phyloP scores from a whole-genome alignment of 1,140 invertebrate genomes.

The Trachelipus rathkii region DNA sequence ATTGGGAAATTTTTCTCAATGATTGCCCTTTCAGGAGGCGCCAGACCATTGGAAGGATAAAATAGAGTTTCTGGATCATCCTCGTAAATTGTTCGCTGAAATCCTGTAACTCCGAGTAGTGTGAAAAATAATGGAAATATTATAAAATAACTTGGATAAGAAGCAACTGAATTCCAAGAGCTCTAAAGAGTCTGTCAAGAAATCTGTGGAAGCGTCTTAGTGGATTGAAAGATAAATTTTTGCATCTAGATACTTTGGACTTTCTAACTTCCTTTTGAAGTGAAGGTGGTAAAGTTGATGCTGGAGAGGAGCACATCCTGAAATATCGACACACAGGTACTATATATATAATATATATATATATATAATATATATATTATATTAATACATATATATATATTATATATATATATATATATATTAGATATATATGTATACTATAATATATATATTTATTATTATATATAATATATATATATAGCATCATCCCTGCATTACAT shows the following conservation, averaged over 20 bases:
- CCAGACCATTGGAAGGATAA: conserved; percentile 76
- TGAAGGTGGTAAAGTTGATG: too few species aligned
- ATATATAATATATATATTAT: too few species aligned
- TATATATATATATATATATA: too few species aligned
- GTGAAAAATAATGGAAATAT: conserved; percentile 77
- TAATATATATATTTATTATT: too few species aligned
- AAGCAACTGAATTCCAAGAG: conserved; percentile 70
- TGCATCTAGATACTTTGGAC: background rate
- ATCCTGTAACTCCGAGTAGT: conserved; percentile 73
- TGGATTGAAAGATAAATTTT: background rate
- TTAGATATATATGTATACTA: too few species aligned
- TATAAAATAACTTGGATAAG: conserved; percentile 80
- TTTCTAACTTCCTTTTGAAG: too few species aligned
- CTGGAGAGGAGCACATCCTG: too few species aligned
- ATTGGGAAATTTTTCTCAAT: conserved; percentile 80
- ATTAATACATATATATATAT: too few species aligned
- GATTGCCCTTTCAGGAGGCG: conserved; percentile 66
- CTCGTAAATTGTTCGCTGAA: conserved; percentile 75
- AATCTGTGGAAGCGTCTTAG: background rate
- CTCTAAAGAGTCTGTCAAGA: background rate
- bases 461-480: too few species aligned
- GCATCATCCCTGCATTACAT: too few species aligned
- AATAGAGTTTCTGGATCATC: conserved; percentile 90
- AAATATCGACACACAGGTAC: too few species aligned
- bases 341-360: too few species aligned